Evolutionary conservation across 2,888 invertebrate species (phyloP).

Genomic region (Isoperla grammatica): DNA sequence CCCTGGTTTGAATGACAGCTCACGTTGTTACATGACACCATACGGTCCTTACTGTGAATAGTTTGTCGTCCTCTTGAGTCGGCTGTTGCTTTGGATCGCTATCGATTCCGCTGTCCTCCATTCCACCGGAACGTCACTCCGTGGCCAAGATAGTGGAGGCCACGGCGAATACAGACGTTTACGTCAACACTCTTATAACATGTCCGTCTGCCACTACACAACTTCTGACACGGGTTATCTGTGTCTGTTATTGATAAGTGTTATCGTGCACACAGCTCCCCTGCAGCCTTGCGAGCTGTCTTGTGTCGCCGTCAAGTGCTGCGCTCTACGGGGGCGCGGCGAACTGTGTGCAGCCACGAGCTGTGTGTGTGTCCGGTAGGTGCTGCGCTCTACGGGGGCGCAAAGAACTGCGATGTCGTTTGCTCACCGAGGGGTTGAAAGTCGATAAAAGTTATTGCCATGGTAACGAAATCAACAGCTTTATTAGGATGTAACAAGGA

Average conservation of each 20-base stretch:
- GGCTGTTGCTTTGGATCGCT: conserved; percentile 45
- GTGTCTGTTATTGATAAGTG: conserved; percentile 3
- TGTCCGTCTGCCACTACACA: conserved; percentile 5
- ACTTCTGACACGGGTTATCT: neutral
- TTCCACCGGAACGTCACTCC: conserved; percentile 28
- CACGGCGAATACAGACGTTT: neutral
- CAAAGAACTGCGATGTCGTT: too few relatives aligned
- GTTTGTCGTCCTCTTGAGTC: conserved; percentile 41
- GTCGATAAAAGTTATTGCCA: too few relatives aligned
- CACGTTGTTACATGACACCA: too few relatives aligned
- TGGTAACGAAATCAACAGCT: too few relatives aligned
- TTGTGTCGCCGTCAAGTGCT: conserved; percentile 1
- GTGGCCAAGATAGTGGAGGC: neutral
- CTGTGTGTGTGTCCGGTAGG: too few relatives aligned
- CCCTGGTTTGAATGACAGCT: too few relatives aligned
- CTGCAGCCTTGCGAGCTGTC: too few relatives aligned
- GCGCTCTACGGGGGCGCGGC: neutral
- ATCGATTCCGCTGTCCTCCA: conserved; percentile 52
- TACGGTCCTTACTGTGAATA: conserved; percentile 38
- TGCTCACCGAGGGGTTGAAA: too few relatives aligned
- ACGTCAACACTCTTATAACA: neutral
- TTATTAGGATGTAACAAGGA: too few relatives aligned
- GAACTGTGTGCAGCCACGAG: neutral
- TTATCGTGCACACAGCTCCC: too few relatives aligned
- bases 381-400: too few relatives aligned